phyloP scores from a whole-genome alignment of 1,140 invertebrate genomes.

The Temnothorax nylanderi region DNA sequence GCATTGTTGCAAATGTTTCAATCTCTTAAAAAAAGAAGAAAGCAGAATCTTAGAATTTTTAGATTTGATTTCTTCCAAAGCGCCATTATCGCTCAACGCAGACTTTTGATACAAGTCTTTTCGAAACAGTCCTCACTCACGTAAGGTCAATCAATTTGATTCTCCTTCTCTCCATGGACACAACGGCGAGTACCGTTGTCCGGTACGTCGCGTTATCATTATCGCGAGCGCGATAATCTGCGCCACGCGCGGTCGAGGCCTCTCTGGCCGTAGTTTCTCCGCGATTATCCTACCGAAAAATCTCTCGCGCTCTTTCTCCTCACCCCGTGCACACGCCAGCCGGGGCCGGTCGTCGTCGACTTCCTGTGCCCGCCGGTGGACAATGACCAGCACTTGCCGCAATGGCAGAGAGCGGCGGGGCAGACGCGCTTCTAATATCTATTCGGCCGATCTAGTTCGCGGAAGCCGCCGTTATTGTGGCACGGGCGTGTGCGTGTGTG shows the following conservation, averaged over 20 bases:
- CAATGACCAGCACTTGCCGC: conserved; percentile 78
- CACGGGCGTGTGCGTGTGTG: conserved; percentile 40
- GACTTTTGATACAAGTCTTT: not conserved
- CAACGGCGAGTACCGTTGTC: conserved; percentile 24
- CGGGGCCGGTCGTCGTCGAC: conserved; percentile 62
- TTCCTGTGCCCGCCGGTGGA: conserved; percentile 73
- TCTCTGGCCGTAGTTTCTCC: conserved; percentile 59
- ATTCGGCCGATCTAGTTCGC: conserved; percentile 79
- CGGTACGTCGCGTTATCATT: conserved; percentile 17
- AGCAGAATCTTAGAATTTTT: not conserved
- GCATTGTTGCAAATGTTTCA: not conserved
- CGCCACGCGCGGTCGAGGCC: conserved; percentile 24
- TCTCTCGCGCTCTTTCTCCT: conserved; percentile 61
- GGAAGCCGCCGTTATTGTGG: conserved; percentile 74
- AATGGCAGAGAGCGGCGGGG: conserved; percentile 69
- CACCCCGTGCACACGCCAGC: not conserved
- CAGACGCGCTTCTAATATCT: conserved; percentile 79
- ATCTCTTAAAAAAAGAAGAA: not conserved
- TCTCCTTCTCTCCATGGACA: not conserved
- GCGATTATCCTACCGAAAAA: conserved; percentile 75
- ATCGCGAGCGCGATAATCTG: conserved; percentile 52
- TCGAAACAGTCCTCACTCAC: not conserved
- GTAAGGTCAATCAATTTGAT: not conserved
- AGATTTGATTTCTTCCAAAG: not conserved
- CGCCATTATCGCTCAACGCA: not conserved